phyloP scores from a whole-genome alignment of 2,888 invertebrate genomes.

The Ophion costatus region DNA sequence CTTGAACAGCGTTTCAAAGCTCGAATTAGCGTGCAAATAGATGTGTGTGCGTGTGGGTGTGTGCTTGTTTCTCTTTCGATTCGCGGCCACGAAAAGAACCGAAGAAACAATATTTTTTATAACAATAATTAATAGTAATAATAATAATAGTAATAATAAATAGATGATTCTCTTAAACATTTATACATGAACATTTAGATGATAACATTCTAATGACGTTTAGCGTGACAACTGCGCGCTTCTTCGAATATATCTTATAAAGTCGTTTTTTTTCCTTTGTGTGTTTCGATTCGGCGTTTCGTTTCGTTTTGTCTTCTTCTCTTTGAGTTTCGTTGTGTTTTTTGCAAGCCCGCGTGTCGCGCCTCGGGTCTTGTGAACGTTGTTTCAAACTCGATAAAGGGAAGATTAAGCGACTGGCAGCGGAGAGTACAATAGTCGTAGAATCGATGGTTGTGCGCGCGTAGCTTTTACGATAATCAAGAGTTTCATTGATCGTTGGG shows the following conservation, averaged over 20 bases:
- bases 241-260: constrained; percentile 31
- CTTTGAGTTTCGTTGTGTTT: not conserved
- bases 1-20: constrained; percentile 68
- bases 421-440: not conserved
- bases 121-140: constrained; percentile 66
- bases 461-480: constrained; percentile 7
- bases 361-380: constrained; percentile 10
- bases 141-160: constrained; percentile 69
- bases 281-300: constrained; percentile 26
- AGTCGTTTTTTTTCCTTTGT: constrained; percentile 31
- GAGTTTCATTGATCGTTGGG: constrained; percentile 84
- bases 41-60: constrained; percentile 14
- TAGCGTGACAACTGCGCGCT: constrained; percentile 48
- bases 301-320: constrained; percentile 11
- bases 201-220: constrained; percentile 64
- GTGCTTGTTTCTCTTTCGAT: constrained; percentile 46
- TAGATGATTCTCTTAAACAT: constrained; percentile 70
- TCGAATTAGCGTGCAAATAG: constrained; percentile 76
- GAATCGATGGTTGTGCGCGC: not conserved
- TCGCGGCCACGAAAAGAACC: constrained; percentile 73
- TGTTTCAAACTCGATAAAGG: not conserved
- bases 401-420: not conserved
- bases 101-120: constrained; percentile 74
- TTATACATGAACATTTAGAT: constrained; percentile 70
- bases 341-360: not conserved